Evolutionary conservation across 2,888 invertebrate species (phyloP), one percentile per base, ranked within the genome.

Genomic region (Zelleria hepariella): DNA sequence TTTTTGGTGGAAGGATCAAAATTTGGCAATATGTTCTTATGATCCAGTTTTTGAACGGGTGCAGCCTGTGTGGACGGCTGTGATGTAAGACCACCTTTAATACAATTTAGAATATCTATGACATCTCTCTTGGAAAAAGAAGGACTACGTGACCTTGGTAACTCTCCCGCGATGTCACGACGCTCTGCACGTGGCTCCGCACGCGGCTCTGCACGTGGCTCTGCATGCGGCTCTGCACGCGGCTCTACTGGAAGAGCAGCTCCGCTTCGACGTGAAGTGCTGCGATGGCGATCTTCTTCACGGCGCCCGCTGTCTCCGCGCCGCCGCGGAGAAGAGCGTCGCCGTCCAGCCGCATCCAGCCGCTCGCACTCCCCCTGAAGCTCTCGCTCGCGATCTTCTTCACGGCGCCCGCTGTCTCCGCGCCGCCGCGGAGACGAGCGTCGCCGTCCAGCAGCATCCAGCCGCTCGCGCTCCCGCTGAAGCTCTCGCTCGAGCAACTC

Each of bases 11-110:
- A 25, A 15, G 58, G 51, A 20, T 58, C 32, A 27, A 58, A 58
- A 10, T 58, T 21, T 3, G 51, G 58, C 8, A 58, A n/a, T 10
- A 58, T 58, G n/a, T 58, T 58, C 18, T 58, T 58, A 18, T 58
- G 20, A 47, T 58, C 32, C 6, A 27, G 10, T n/a, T 42, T 58
- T 32, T 52, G 26, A 27, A 15, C 2, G 21, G 32, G 21, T 20
- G 7, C 15, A 20, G 20, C n/a, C 32, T 21, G 27, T 2, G 54
- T 54, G 10, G 25, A 18, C 15, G 58, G 52, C 47, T 47, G 47
- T 15, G 47, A 47, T 15, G 47, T 4, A 7, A 47, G 47, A n/a
- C 47, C 47, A 5, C 47, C 10, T 47, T 47, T 47, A 47, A 47
- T 5, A 47, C 15, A 47, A 47, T 47, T 5, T 10, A 47, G 3